Evolutionary conservation across 2,797 vertebrate species (phyloP), one percentile per base, ranked within the genome.

Genomic region (Nannoperca australis): DNA sequence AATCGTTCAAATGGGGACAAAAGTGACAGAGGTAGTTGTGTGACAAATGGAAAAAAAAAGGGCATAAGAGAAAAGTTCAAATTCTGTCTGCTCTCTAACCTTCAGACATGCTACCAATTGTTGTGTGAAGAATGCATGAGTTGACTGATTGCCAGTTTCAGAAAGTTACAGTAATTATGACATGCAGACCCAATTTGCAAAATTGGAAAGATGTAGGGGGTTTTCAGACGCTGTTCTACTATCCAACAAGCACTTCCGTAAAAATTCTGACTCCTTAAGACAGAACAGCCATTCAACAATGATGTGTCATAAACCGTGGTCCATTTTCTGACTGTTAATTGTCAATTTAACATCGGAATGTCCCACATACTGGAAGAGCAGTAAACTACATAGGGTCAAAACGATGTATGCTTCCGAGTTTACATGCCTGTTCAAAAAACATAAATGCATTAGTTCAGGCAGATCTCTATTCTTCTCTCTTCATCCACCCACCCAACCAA

Each of bases 401-500:
- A 24, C 20, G 22, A 51, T 18, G 1, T 42, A 22, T 9, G 47
- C 20, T 42, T 44, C 9, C n/a, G 2, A 17, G 36, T 64, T 64
- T 7, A 50, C 3, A 24, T 27, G 18, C 3, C 36, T 64, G 8
- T 22, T 54, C 22, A 40, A 70, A 42, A 44, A 65, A 15, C 14
- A 3, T n/a, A 7, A 17, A 30, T n/a, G 1, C 13, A 51, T 13
- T 5, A 7, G 11, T 45, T 53, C 20, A 47, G 20, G 12, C 13
- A 1, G 36, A 38, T 11, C 9, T 51, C 5, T 17, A 40, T 9
- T 53, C 3, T 38, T 55, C 34, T 36, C 5, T 45, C 11, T 56
- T 74, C 10, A 47, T 78, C 56, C 12, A 75, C 7, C 38, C 8
- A 71, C 7, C 38, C 8, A 71, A 34, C 18, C 14, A 54, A 47